Evolutionary conservation across 2,113 vertebrate species (phyloP), one percentile per base, ranked within the genome.

Genomic region (Larimichthys crocea): DNA sequence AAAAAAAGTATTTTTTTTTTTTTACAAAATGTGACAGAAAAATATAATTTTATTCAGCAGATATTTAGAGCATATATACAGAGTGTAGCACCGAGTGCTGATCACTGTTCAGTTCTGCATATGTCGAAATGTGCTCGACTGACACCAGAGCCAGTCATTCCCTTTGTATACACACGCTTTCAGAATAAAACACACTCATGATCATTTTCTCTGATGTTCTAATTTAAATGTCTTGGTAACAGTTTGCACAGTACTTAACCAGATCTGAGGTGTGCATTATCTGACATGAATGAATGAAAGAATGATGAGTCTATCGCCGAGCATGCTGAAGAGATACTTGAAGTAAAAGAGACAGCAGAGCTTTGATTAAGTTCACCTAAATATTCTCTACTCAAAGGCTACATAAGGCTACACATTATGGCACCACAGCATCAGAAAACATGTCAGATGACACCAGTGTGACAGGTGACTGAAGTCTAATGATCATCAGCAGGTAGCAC

Each of bases 21-120:
- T 60, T 72, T 90, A 85, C 72, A 91, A 91, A 93, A 92, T 57
- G 50, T 66, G 42, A 75, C 35, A 74, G 68, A 87, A 89, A 88
- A 92, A 84, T 80, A 89, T 31, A 76, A 74, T 83, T 90, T 85
- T 22, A 83, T 88, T 76, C 35, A 73, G 57, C n/a, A 49, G 74
- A 64, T 59, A 68, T 56, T 49, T 55, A 77, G 55, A 57, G 29
- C 29, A 63, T 56, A 56, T 35, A n/a, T n/a, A 69, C 31, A 75
- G 19, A 78, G 64, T 17, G 52, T 10, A 64, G 68, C 67, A 85
- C 16, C 14, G 15, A 16, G 24, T 22, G 52, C 61, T 55, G 40
- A 29, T 49, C 29, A 56, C 64, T 8, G 50, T 42, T 24, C 44
- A 65, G 46, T 46, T 72, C 65, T 76, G 62, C 63, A 31, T 44